Conservation (phyloP, 2,888 invertebrate genomes). For the Chrysotoxum bicinctum region DNA sequence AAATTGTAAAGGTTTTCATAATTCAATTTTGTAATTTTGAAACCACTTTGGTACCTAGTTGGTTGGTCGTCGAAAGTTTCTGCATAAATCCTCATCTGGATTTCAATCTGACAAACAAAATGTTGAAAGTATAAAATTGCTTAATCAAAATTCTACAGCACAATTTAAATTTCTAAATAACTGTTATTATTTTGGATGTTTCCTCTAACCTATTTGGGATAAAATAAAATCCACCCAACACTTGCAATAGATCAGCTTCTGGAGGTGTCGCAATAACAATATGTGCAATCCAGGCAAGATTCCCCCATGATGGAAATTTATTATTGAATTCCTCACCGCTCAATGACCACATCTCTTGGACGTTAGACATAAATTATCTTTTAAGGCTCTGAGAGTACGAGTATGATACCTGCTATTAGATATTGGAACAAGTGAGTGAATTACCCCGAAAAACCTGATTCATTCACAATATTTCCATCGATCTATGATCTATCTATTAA, state of each 20-base stretch:
- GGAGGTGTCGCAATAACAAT: neutral
- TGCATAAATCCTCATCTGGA: neutral
- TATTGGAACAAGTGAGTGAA: slow-evolving; percentile 22
- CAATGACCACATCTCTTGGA: neutral
- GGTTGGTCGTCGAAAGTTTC: neutral
- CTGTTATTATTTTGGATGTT: neutral
- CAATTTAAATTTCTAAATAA: neutral
- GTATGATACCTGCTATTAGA: slow-evolving; percentile 7
- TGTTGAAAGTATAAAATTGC: neutral
- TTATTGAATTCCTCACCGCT: slow-evolving; percentile 1
- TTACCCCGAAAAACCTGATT: slow-evolving; percentile 57
- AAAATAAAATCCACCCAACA: neutral
- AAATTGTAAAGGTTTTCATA: too few relatives aligned
- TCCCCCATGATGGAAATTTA: neutral
- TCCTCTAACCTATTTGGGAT: neutral
- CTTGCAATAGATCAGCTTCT: neutral
- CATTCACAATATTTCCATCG: slow-evolving; percentile 23
- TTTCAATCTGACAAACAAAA: neutral
- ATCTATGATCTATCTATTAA: neutral
- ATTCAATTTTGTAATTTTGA: too few relatives aligned
- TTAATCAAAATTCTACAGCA: neutral
- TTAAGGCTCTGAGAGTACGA: neutral
- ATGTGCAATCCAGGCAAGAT: neutral
- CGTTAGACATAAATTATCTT: neutral
- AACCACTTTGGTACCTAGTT: too few relatives aligned